These are phyloP conservation scores for Melinaea marsaeus DNA, from an alignment of 2,888 invertebrate genomes.

Conservation along the genomic window DNA sequence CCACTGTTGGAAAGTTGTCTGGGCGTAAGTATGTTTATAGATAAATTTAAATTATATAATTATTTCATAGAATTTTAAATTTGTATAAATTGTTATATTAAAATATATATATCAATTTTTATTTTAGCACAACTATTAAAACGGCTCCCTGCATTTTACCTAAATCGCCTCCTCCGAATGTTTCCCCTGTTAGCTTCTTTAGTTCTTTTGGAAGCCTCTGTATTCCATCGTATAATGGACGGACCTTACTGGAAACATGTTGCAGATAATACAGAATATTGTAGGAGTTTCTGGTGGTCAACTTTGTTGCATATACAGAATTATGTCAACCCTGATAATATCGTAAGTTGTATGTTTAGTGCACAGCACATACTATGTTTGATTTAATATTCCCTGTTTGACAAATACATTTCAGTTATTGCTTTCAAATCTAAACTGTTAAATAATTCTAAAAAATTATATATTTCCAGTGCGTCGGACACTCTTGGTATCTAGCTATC, in stretches of 20 bases:
- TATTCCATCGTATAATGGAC: conserved; percentile 49
- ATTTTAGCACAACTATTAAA: conserved; percentile 52
- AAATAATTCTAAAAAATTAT: not conserved
- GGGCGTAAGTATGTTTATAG: conserved; percentile 42
- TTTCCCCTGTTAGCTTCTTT: conserved; percentile 52
- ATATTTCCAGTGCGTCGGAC: conserved; percentile 45
- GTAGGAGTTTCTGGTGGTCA: conserved; percentile 43
- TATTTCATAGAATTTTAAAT: too few species aligned
- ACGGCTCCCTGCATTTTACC: conserved; percentile 56
- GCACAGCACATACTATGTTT: too few species aligned
- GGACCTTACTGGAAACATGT: conserved; percentile 50
- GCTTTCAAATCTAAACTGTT: too few species aligned
- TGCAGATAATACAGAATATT: conserved; percentile 35
- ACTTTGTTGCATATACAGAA: conserved; percentile 44
- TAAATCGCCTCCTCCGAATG: conserved; percentile 57
- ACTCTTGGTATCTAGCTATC: conserved; percentile 49
- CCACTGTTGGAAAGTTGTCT: conserved; percentile 51
- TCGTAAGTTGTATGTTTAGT: conserved; percentile 22
- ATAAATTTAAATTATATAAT: not conserved
- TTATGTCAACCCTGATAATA: conserved; percentile 33
- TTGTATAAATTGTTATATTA: too few species aligned
- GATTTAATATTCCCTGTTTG: too few species aligned
- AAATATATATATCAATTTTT: not conserved
- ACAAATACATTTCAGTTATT: too few species aligned
- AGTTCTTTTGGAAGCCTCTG: conserved; percentile 50